Conservation (phyloP, 30 jellyfish, hydroid and myxozoan species). For the Aurelia coerulea region DNA sequence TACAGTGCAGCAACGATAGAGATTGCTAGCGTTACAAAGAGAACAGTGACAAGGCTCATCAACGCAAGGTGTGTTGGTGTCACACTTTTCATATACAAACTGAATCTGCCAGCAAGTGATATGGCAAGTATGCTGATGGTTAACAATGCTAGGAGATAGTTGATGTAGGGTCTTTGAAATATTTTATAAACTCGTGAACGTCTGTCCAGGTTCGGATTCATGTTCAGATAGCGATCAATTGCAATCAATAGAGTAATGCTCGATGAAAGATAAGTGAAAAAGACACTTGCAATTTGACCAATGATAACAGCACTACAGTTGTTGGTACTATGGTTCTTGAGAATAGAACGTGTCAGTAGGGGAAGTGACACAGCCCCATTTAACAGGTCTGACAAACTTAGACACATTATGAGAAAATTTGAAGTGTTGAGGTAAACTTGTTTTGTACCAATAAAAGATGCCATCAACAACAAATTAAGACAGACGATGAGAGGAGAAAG, state of each 20-base stretch:
- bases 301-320: background rate
- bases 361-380: slow-evolving; percentile 7
- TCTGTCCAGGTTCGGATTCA: background rate
- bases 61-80: too few relatives aligned
- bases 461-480: background rate
- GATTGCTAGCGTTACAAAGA: too few relatives aligned
- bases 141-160: too few relatives aligned
- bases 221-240: slow-evolving; percentile 36
- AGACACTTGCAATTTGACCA: background rate
- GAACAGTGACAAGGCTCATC: too few relatives aligned
- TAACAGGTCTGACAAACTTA: slow-evolving; percentile 4
- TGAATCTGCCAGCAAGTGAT: too few relatives aligned
- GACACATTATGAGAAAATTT: slow-evolving; percentile 1
- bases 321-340: background rate
- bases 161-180: too few relatives aligned
- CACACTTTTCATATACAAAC: too few relatives aligned
- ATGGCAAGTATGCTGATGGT: too few relatives aligned
- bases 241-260: slow-evolving; percentile 8
- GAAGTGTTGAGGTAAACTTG: slow-evolving; percentile 16
- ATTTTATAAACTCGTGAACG: too few relatives aligned
- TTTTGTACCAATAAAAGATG: slow-evolving; percentile 16
- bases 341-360: too few relatives aligned
- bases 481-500: background rate
- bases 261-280: background rate
- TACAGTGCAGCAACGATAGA: background rate